Evolutionary conservation across 2,113 vertebrate species (phyloP).

Genomic region (Rhabdomys dilectus): DNA sequence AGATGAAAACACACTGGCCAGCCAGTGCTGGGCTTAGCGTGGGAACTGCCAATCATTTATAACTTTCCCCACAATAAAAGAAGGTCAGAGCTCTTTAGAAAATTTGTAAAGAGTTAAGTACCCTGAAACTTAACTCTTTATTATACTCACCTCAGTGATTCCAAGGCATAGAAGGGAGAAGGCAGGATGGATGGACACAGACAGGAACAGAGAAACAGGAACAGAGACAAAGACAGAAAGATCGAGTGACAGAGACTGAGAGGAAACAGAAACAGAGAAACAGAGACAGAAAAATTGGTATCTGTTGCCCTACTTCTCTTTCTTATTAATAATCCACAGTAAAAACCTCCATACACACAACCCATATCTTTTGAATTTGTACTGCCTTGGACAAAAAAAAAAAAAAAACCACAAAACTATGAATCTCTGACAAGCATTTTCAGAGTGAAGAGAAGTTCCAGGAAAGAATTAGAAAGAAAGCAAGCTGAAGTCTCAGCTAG

Average conservation of each 20-base stretch:
- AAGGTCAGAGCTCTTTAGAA: not conserved
- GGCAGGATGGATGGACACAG: not conserved
- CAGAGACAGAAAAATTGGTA: not conserved
- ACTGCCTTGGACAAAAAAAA: not conserved
- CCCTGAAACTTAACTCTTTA: not conserved
- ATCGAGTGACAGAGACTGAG: not conserved
- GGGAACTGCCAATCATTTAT: no score
- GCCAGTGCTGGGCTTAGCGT: no score
- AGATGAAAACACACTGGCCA: no score
- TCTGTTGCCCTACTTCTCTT: not conserved
- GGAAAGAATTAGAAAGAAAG: not conserved
- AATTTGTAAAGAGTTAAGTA: not conserved
- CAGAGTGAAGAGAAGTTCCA: not conserved
- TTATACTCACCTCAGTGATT: not conserved
- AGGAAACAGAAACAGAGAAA: not conserved
- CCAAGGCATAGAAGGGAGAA: not conserved
- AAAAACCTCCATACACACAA: not conserved
- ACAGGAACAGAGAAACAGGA: not conserved
- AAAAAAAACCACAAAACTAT: not conserved
- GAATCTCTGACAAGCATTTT: not conserved
- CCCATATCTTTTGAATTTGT: not conserved
- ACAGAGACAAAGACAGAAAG: no score
- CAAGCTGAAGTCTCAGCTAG: not conserved
- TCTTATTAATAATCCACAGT: not conserved
- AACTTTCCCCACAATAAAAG: not conserved